Base-by-base conservation (phyloP, 2,888 invertebrate species). In the Mellilla xanthometata region DNA sequence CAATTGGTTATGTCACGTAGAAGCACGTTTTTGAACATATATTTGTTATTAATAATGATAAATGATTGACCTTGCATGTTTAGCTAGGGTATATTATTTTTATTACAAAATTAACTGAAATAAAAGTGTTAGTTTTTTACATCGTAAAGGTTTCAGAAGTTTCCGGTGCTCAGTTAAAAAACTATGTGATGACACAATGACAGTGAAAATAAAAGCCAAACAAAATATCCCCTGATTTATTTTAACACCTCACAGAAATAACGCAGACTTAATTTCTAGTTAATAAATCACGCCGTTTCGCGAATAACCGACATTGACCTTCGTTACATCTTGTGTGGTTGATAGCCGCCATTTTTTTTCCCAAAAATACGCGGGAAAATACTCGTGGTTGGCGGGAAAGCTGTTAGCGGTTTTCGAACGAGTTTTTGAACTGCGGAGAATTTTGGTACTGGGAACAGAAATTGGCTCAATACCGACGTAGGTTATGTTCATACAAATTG, bases 241-340 rank as follows among this genome's bases (percentile, higher is more conserved):
- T 33, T 29, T 12, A 31, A 15, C 13, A 10, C 24, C n/a, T 32
- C 22, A 31, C 40, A 31, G 27, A 44, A 44, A 49, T 51, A 43
- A 42, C 32, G 34, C 12, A 29, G 33, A 33, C 36, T 53, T 41
- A 52, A 40, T 36, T 46, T 47, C 23, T 26, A 39, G 38, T 35
- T 31, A 39, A 54, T 53, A 51, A 56, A 54, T 56, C 47, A 33
- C 33, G 10, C 38, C 46, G 49, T 56, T 41, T 56, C 48, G 43
- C 48, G 39, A 46, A 45, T 42, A 54, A 41, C 53, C 60, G 71
- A 58, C 71, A 72, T 69, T 73, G 73, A 72, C 72, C 73, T 73
- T 72, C 61, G 35, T 32, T 41, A 52, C 38, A 46, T 44, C 49
- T 46, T 40, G 45, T 44, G 39, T 55, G 36, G 34, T 33, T 53